Evolutionary conservation across 2,888 invertebrate genomes (phyloP), one percentile per base, ranked within the genome.

Genomic region (Agonum fuliginosum): DNA sequence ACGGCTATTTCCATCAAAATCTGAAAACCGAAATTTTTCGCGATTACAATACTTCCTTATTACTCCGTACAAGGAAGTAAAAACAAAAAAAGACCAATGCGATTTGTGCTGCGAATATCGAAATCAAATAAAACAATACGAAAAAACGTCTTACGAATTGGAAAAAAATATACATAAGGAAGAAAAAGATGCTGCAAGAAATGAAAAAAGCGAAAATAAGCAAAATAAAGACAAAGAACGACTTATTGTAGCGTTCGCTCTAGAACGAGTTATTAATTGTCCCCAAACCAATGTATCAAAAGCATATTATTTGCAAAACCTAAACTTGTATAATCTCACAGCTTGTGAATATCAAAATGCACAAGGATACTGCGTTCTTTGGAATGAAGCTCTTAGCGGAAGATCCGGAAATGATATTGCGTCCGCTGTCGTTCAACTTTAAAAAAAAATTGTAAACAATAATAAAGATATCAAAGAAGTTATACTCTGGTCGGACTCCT

Each of bases 401-500:
- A 30, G 30, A 30, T 30, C n/a, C n/a, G 78, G 75, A 46, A 78
- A 78, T 34, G 58, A 76, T 43, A 70, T 78, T 14, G 69, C 70
- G 3, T 58, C 58, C 17, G 67, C 76, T n/a, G n/a, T 78, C 10
- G 14, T 69, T 1, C 65, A 75, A 76, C 69, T 76, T 24, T 43
- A 76, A 43, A 30, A 71, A 12, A 22, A 48, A 46, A 69, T 78
- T 41, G 1, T 48, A 6, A 17, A 30, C 22, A 43, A 46, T 46
- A 67, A 30, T 34, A 37, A 12, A 10, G 14, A 73, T 4, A 58
- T 79, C 5, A 20, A 73, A 58, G 34, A 78, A 24, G 37, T 79
- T 17, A 74, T 69, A 58, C 43, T 78, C n/a, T 78, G 79, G 74
- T 76, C 51, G 12, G 78, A 79, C 27, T 65, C 78, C 0, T 78